phyloP scores from a whole-genome alignment of 2,113 vertebrate genomes.

The Grus americana region DNA sequence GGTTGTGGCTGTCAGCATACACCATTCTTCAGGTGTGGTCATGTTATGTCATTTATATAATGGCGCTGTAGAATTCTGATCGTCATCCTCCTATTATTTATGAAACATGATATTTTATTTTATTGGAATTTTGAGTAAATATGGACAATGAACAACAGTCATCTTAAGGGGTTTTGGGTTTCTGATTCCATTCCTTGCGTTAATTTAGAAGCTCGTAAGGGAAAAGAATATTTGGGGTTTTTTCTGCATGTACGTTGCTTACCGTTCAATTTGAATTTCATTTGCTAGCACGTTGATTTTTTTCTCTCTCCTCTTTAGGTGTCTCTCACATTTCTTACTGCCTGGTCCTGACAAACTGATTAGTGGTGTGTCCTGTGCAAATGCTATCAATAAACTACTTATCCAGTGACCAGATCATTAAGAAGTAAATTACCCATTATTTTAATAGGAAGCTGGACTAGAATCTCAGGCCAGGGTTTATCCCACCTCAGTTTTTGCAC shows the following conservation, averaged over 20 bases:
- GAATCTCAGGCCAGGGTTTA: not conserved
- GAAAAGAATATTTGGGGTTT: not conserved
- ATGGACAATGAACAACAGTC: not conserved
- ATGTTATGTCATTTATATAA: not conserved
- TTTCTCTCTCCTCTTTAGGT: not conserved
- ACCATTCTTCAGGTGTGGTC: not conserved
- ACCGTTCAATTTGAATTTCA: not conserved
- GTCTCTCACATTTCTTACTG: not conserved
- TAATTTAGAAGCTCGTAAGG: not conserved
- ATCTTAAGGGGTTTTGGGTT: not conserved
- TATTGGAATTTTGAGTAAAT: not conserved
- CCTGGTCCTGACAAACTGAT: not conserved
- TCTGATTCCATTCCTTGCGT: not conserved
- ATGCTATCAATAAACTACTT: not conserved
- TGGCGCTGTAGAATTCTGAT: not conserved
- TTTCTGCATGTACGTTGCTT: not conserved
- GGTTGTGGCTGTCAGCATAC: not conserved
- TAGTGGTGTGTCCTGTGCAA: not conserved
- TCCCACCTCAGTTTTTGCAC: not conserved
- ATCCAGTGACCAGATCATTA: not conserved
- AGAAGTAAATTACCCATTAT: not conserved
- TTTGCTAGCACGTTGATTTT: not conserved
- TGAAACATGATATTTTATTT: not conserved
- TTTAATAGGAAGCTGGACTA: not conserved
- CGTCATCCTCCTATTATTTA: not conserved